phyloP scores from a whole-genome alignment of 2,797 vertebrate genomes.

The Spinibarbus caldwelli region DNA sequence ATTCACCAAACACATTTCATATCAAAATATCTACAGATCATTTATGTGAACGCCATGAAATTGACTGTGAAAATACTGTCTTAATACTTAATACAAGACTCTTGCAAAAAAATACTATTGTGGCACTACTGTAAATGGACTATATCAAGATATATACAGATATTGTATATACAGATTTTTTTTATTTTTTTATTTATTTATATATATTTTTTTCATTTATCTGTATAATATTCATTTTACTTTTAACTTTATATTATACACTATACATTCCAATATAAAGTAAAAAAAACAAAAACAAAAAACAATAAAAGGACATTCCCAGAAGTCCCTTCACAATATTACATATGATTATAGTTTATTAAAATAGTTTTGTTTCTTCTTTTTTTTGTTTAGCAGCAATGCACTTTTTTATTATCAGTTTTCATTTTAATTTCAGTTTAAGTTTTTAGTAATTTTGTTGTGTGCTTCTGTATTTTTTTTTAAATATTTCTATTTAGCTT shows the following conservation, averaged over 20 bases:
- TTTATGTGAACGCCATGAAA: background rate
- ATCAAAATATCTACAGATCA: background rate
- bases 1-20: slow-evolving; percentile 7
- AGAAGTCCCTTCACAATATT: background rate
- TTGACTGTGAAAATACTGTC: background rate
- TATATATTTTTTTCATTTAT: background rate
- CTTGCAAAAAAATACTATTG: background rate
- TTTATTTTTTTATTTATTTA: no score
- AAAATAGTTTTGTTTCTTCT: background rate
- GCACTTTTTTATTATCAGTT: background rate
- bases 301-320: background rate
- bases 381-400: background rate
- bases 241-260: background rate
- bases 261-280: no score
- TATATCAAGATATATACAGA: background rate
- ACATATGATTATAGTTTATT: background rate
- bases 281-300: background rate
- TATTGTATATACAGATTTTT: background rate
- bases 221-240: no score
- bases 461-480: background rate
- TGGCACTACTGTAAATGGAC: background rate
- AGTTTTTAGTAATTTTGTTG: background rate
- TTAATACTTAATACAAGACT: background rate
- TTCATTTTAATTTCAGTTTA: background rate
- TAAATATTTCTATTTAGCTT: background rate